These are phyloP conservation scores for Lasiurus cinereus DNA, from an alignment of 2,113 vertebrate species.

Conservation along the genomic window DNA sequence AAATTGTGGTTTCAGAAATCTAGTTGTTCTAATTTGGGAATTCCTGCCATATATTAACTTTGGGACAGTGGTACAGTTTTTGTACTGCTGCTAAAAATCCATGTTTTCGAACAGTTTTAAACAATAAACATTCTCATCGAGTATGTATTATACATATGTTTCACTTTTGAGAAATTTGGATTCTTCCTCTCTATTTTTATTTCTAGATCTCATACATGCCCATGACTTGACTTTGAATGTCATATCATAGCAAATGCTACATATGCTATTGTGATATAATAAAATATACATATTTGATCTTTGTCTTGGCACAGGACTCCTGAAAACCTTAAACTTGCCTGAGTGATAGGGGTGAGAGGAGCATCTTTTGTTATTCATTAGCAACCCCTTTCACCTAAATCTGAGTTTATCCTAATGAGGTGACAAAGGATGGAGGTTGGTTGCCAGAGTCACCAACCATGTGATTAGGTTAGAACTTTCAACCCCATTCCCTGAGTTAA, in stretches of 20 bases:
- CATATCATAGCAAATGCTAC: not conserved
- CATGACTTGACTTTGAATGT: not conserved
- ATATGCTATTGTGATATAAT: not conserved
- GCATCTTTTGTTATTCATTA: not conserved
- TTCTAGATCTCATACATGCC: not conserved
- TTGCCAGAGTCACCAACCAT: not conserved
- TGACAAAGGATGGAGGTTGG: not conserved
- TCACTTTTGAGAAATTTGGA: not conserved
- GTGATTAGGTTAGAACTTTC: not conserved
- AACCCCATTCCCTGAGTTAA: not conserved
- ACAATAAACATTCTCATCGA: not conserved
- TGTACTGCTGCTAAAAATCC: not conserved
- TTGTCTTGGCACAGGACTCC: not conserved
- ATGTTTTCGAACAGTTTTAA: not conserved
- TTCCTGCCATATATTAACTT: not conserved
- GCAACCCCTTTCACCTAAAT: not conserved
- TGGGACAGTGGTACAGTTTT: not conserved
- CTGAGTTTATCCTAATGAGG: not conserved
- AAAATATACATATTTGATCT: not conserved
- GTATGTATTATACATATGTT: not conserved
- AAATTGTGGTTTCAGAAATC: not conserved
- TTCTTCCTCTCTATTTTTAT: not conserved
- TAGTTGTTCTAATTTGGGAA: not conserved
- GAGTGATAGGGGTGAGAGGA: not conserved
- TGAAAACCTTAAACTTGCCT: not conserved